A percentile compares a stretch with the other conserved stretches of the same genome.
Conservation (phyloP, 2,797 vertebrate genomes). For the Brachyrhaphis roseni region DNA sequence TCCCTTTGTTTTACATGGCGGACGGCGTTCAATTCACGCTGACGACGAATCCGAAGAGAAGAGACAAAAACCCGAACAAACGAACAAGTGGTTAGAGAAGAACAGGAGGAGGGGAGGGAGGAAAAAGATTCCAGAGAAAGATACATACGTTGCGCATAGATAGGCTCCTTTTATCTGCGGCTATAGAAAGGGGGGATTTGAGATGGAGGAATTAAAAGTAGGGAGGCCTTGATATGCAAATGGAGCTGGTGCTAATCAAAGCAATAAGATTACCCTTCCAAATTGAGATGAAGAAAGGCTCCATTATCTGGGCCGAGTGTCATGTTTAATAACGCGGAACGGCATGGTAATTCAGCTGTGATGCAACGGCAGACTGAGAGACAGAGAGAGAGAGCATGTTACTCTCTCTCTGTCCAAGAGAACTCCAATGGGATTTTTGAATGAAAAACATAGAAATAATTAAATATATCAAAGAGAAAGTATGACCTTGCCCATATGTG, state of each 20-base stretch:
- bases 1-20: slow-evolving; percentile 3
- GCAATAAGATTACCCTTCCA: slow-evolving; percentile 89
- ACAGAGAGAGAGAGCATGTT: slow-evolving; percentile 37
- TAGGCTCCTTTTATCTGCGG: slow-evolving; percentile 78
- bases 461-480: slow-evolving; percentile 47
- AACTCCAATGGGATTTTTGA: slow-evolving; percentile 17
- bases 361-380: slow-evolving; percentile 67
- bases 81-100: slow-evolving; percentile 51
- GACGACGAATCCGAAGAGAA: slow-evolving; percentile 8
- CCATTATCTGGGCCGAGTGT: slow-evolving; percentile 87
- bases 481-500: slow-evolving; percentile 32
- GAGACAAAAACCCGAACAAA: slow-evolving; percentile 48
- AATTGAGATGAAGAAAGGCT: slow-evolving; percentile 89
- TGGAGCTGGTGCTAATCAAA: slow-evolving; percentile 86
- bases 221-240: slow-evolving; percentile 88
- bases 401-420: too few species aligned
- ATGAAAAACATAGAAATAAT: slow-evolving; percentile 35
- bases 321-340: slow-evolving; percentile 88
- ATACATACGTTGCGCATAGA: slow-evolving; percentile 71
- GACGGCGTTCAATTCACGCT: background rate
- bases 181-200: slow-evolving; percentile 75
- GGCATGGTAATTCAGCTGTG: slow-evolving; percentile 80
- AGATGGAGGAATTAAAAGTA: slow-evolving; percentile 82
- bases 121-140: slow-evolving; percentile 76
- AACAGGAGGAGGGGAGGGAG: slow-evolving; percentile 45